Conservation (phyloP, 2,113 vertebrate species). For the Danionella cerebrum region DNA sequence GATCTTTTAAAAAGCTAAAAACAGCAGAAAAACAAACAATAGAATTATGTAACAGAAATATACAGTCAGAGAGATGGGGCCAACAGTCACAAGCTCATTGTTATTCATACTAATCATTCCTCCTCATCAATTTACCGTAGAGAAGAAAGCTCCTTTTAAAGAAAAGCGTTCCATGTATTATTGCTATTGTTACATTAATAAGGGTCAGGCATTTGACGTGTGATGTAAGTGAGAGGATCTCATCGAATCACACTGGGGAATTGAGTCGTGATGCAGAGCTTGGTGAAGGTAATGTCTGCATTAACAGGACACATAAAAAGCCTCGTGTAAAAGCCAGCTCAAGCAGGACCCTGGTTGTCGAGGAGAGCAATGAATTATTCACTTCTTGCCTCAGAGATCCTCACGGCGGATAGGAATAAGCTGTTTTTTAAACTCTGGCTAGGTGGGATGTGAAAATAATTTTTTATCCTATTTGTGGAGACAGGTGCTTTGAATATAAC, state of each 20-base stretch:
- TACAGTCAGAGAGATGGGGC: neutral
- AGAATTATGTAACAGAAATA: constrained; percentile 23
- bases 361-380: neutral
- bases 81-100: neutral
- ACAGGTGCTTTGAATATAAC: neutral
- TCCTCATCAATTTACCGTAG: neutral
- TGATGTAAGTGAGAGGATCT: neutral
- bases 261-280: constrained; percentile 14
- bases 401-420: neutral
- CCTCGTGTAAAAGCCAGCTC: neutral
- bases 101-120: constrained; percentile 2
- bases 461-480: neutral
- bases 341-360: neutral
- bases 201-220: neutral
- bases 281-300: neutral
- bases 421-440: neutral
- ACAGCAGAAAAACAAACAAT: constrained; percentile 22
- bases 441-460: neutral
- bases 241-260: neutral
- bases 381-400: neutral
- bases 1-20: neutral
- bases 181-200: neutral
- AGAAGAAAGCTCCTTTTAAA: neutral
- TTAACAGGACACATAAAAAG: neutral
- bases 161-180: neutral